A percentile compares a stretch with the other conserved stretches of the same genome.
Evolutionary conservation across 2,797 vertebrate species (phyloP).

Genomic region (Hippopotamyrus pictus): DNA sequence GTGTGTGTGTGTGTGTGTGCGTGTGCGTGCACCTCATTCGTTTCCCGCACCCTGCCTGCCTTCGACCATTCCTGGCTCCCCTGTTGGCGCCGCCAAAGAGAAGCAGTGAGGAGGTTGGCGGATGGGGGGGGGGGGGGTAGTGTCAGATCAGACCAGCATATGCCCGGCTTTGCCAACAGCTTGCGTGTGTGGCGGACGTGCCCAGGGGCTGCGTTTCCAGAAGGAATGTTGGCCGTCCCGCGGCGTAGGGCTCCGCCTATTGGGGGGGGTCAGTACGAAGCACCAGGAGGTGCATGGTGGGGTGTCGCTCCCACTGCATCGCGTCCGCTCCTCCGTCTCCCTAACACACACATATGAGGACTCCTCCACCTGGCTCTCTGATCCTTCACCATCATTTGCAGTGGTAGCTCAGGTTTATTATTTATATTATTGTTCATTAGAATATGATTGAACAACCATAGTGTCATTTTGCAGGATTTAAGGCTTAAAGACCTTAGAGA

Average conservation of each 20-base stretch:
- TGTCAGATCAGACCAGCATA: slow-evolving; percentile 53
- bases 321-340: neutral
- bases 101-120: slow-evolving; percentile 27
- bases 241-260: neutral
- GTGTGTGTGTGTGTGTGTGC: slow-evolving; percentile 29
- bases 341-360: neutral
- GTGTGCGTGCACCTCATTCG: slow-evolving; percentile 22
- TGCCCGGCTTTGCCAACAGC: slow-evolving; percentile 57
- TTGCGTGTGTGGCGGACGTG: slow-evolving; percentile 49
- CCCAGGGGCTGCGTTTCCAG: slow-evolving; percentile 47
- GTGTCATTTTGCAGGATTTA: neutral
- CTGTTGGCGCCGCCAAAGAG: slow-evolving; percentile 31
- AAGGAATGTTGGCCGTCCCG: neutral
- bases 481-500: neutral
- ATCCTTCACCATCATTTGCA: slow-evolving; percentile 9
- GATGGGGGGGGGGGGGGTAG: slow-evolving; percentile 31
- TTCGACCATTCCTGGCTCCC: slow-evolving; percentile 21
- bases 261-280: neutral
- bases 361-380: neutral
- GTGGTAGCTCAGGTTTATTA: neutral
- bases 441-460: neutral
- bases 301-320: neutral
- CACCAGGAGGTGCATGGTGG: neutral
- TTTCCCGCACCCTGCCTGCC: slow-evolving; percentile 26
- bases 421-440: neutral